Base-by-base conservation (phyloP, 2,888 invertebrate genomes). In the Scaptomyza caliginosa region DNA sequence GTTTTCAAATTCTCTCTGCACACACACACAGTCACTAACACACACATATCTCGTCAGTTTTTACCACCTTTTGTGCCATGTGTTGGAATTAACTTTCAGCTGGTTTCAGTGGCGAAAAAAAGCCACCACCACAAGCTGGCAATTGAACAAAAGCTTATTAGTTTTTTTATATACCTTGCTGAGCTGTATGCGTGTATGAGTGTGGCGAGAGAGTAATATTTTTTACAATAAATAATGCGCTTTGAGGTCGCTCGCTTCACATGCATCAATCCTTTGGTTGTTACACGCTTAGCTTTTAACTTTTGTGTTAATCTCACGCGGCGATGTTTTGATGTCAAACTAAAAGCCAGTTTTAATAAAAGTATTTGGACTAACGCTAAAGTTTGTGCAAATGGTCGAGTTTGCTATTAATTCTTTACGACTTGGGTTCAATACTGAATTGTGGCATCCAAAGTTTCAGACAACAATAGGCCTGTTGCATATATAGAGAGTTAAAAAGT, bases 111-210 rank as follows among this genome's bases (percentile, higher is more conserved):
- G 51, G 72, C 48, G 43, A 52, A 67, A 68, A 65, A 67, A 67
- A 67, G n/a, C n/a, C n/a, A 39, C 39, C 49, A 52, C 48, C 46
- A n/a, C 38, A 54, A 72, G 80, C 67, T 81, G 63, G 67, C 84
- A 86, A 86, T 77, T 74, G 86, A 77, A 83, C 81, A 83, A 86
- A 83, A 83, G 83, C 83, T 83, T 83, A 83, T 83, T 83, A 83
- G 72, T 46, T 50, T 56, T 38, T 19, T 32, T 19, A n/a, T 39
- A 34, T 39, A 13, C 24, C n/a, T 21, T 23, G 32, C 24, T 13
- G 11, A 13, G 26, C 46, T 54, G 11, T 63, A 34, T 36, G 1
- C 46, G 17, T 46, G 19, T 45, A 43, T 52, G n/a, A n/a, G 43
- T 50, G 57, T 54, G 64, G 67, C 45, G 38, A 23, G 71, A 60